These are phyloP conservation scores for Baccha elongata DNA, from an alignment of 2,888 invertebrate species.

Conservation along the genomic window DNA sequence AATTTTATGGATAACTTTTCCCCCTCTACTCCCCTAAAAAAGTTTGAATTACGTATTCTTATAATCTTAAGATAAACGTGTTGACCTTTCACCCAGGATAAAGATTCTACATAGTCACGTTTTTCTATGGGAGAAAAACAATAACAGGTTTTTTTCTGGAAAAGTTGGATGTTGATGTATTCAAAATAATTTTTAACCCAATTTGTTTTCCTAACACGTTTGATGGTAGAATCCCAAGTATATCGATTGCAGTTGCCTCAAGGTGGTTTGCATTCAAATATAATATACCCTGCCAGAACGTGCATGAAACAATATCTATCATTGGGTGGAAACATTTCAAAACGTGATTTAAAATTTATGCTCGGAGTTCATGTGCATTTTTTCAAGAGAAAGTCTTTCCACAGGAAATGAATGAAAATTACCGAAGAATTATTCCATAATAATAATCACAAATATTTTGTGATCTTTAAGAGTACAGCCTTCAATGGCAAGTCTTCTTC, in stretches of 20 bases:
- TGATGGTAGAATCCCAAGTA: neutral
- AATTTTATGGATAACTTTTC: too few relatives aligned
- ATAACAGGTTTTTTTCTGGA: neutral
- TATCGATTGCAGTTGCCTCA: neutral
- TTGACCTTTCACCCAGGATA: slow-evolving; percentile 7
- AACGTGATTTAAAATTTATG: neutral
- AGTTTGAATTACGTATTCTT: neutral
- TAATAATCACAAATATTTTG: too few relatives aligned
- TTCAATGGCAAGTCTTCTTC: too few relatives aligned
- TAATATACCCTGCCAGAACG: neutral
- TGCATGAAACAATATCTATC: neutral
- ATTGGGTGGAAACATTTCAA: neutral
- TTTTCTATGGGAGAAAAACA: neutral
- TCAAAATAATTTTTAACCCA: neutral
- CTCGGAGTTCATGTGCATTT: neutral
- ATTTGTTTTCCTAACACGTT: slow-evolving; percentile 2
- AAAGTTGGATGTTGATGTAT: neutral
- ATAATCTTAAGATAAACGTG: slow-evolving; percentile 2
- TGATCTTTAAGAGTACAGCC: too few relatives aligned
- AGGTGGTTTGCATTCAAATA: neutral
- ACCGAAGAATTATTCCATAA: too few relatives aligned
- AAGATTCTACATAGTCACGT: neutral
- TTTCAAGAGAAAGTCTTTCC: neutral
- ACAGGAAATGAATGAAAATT: neutral
- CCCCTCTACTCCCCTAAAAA: neutral